phyloP scores from a whole-genome alignment of 2,888 invertebrate genomes.

The Cotesia congregata region DNA sequence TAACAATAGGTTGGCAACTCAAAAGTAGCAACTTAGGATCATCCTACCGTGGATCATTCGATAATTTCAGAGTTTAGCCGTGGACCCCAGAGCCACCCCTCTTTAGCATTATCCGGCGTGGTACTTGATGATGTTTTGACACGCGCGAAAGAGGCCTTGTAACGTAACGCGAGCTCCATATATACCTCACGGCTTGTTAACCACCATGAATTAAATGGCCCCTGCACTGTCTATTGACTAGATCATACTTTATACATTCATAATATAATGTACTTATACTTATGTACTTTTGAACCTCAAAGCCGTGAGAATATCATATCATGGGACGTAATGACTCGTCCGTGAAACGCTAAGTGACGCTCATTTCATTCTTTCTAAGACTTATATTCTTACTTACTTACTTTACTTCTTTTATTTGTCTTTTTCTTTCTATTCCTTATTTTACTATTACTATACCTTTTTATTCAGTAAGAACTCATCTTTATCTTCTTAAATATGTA shows the following conservation, averaged over 20 bases:
- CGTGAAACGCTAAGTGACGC: slow-evolving; percentile 58
- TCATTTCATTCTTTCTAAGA: slow-evolving; percentile 1
- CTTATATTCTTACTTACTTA: not conserved
- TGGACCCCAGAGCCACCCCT: slow-evolving; percentile 32
- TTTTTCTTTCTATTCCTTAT: slow-evolving; percentile 1
- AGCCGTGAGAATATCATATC: slow-evolving; percentile 67
- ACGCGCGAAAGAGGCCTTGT: slow-evolving; percentile 63
- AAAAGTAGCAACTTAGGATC: slow-evolving; percentile 52
- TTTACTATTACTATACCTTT: slow-evolving; percentile 26
- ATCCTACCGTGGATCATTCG: slow-evolving; percentile 62
- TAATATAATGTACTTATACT: slow-evolving; percentile 2
- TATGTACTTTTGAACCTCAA: slow-evolving; percentile 23
- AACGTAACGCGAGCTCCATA: slow-evolving; percentile 52
- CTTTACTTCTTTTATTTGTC: slow-evolving; percentile 21
- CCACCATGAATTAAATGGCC: slow-evolving; percentile 58
- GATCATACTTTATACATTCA: slow-evolving; percentile 8
- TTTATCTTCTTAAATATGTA: slow-evolving; percentile 12
- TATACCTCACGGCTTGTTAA: slow-evolving; percentile 64
- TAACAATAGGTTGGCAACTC: slow-evolving; percentile 50
- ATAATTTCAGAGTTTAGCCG: slow-evolving; percentile 58
- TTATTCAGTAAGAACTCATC: not conserved
- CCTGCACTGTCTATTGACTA: slow-evolving; percentile 20
- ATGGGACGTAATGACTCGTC: slow-evolving; percentile 60
- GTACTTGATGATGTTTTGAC: slow-evolving; percentile 66
- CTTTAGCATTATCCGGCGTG: slow-evolving; percentile 36